Evolutionary conservation across 1,140 invertebrate species (phyloP), one percentile per base, ranked within the genome.

Genomic region (Muscidifurax raptorellus): DNA sequence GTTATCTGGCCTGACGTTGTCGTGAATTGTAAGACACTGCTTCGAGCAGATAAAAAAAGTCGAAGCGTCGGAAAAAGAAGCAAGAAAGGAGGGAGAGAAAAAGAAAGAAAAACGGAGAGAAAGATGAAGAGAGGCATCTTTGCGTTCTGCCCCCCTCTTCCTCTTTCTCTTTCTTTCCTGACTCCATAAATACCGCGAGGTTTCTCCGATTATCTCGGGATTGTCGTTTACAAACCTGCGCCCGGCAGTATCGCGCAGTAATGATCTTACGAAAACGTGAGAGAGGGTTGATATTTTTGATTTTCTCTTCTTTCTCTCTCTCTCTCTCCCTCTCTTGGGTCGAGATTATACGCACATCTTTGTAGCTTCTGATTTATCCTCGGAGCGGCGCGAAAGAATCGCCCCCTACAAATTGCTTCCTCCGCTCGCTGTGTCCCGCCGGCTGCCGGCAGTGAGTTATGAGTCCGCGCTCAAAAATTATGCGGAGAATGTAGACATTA

Each of bases 11-110:
- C 85, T 87, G 88, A 91, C 89, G 88, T 90, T 89, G 88, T 90
- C 88, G 87, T 91, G 89, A 89, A 91, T 91, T 89, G 90, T 91
- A 89, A 89, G 88, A 89, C 89, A 89, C 87, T 87, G 87, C 89
- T 87, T 88, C 87, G 85, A 88, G 86, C 88, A 88, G 86, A 88
- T 88, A 87, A 86, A 88, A 88, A 88, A 88, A 84, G 77, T 32
- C 30, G 2, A 80, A 87, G 85, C 82, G 85, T 85, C 85, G 84
- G 85, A 82, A 83, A 86, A 87, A 47, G 76, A 74, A 40, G 76
- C 79, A 74, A 85, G 80, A 71, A 83, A 74, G 67, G 36, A 81
- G 9, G 59, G 30, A 79, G 66, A 44, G 28, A 84, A 82, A 86
- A 86, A 86, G 81, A 78, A 86, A 86, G 36, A 76, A 85, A 84